Conservation (phyloP, 2,888 invertebrate genomes). For the Cheiracanthium punctorium region DNA sequence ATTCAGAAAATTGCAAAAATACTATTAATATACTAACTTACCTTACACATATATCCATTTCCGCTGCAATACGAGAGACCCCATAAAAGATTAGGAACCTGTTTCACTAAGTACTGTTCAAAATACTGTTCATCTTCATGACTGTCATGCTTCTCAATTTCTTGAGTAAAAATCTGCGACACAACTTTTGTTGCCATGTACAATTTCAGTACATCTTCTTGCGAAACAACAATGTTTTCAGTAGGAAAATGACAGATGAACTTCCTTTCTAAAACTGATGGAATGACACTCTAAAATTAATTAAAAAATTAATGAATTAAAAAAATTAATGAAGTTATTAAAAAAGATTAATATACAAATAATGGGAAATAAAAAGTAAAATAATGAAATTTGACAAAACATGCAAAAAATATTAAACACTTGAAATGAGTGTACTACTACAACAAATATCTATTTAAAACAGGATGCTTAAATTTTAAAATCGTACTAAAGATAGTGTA, state of each 20-base stretch:
- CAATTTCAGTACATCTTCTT: neutral
- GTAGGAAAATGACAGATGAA: conserved; percentile 16
- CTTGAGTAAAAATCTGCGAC: neutral
- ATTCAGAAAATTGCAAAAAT: too few relatives aligned
- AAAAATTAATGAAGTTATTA: neutral
- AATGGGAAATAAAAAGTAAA: too few relatives aligned
- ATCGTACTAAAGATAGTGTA: too few relatives aligned
- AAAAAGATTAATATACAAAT: neutral
- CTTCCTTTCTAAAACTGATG: conserved; percentile 21
- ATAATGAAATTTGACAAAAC: too few relatives aligned
- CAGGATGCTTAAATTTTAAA: too few relatives aligned
- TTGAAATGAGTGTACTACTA: too few relatives aligned
- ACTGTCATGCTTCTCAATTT: neutral
- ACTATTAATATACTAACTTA: too few relatives aligned
- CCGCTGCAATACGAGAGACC: conserved; percentile 20
- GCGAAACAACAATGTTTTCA: neutral
- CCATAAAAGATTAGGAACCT: conserved; percentile 22
- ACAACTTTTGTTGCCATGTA: neutral
- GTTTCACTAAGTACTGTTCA: conserved; percentile 18
- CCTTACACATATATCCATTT: neutral
- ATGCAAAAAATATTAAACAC: too few relatives aligned
- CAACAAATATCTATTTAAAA: too few relatives aligned
- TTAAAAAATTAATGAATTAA: neutral
- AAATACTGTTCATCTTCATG: neutral
- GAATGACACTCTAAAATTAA: conserved; percentile 23